Conservation (phyloP, 1,140 invertebrate species). For the Macrocentrus cingulum region DNA sequence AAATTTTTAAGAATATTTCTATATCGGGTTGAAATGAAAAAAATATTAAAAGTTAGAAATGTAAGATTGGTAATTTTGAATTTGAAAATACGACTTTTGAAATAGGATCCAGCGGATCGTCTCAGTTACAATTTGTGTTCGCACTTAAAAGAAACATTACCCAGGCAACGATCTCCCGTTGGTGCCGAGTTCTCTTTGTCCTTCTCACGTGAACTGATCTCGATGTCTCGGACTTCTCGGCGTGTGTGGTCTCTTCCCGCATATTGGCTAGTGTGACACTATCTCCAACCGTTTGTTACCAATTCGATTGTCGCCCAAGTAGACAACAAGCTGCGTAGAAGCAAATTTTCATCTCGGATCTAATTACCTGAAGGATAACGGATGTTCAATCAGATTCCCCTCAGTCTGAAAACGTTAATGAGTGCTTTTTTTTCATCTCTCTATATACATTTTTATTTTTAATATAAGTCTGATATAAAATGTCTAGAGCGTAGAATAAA, state of each 20-base stretch:
- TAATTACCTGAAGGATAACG: no score
- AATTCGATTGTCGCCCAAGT: slow-evolving; percentile 48
- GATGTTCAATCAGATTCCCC: no score
- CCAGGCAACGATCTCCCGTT: slow-evolving; percentile 32
- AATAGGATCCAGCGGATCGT: slow-evolving; percentile 51
- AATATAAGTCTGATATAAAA: no score
- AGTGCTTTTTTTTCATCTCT: no score
- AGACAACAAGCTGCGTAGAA: not conserved
- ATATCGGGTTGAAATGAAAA: not conserved
- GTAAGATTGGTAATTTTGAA: slow-evolving; percentile 18
- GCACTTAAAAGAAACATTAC: slow-evolving; percentile 60
- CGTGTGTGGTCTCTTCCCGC: slow-evolving; percentile 51
- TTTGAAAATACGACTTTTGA: slow-evolving; percentile 49
- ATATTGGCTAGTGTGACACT: slow-evolving; percentile 32
- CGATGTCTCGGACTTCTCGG: slow-evolving; percentile 31
- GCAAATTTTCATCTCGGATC: slow-evolving; percentile 22
- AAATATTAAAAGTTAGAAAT: not conserved
- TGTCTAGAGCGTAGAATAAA: no score
- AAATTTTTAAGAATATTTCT: not conserved
- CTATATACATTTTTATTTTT: not conserved
- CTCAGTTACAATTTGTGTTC: slow-evolving; percentile 61
- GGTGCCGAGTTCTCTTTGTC: slow-evolving; percentile 15
- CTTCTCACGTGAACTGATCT: slow-evolving; percentile 20
- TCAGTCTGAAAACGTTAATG: no score
- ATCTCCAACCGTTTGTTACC: slow-evolving; percentile 57